Evolutionary conservation across 2,113 vertebrate species (phyloP).

Genomic region (Octodon degus): DNA sequence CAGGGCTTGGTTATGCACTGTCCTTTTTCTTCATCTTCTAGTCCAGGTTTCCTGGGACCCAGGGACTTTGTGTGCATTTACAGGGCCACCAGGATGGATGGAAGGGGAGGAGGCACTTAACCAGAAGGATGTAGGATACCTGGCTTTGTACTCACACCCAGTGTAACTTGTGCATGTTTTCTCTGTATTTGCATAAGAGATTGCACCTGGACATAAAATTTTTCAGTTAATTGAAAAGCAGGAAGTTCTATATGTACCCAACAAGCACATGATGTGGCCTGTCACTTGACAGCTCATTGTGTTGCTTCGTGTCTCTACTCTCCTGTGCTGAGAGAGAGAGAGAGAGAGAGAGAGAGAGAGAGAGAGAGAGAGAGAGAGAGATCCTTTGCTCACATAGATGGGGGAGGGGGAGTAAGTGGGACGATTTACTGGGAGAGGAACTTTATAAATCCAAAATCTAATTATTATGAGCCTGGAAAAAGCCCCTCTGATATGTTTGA

Average conservation of each 20-base stretch:
- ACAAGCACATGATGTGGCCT: neutral
- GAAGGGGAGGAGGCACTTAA: neutral
- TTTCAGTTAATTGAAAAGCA: neutral
- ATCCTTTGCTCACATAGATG: neutral
- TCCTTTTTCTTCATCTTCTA: neutral
- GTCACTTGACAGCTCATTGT: neutral
- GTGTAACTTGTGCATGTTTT: neutral
- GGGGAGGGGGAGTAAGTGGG: neutral
- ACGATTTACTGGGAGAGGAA: slow-evolving; percentile 3
- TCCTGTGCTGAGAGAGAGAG: neutral
- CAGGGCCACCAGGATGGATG: rapidly evolving
- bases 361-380: neutral
- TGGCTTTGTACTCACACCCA: neutral
- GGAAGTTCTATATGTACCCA: neutral
- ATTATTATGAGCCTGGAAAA: slow-evolving; percentile 34
- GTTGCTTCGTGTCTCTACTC: neutral
- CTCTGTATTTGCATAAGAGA: neutral
- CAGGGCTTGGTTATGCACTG: rapidly evolving
- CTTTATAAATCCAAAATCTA: slow-evolving; percentile 56
- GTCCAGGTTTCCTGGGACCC: neutral
- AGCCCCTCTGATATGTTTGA: neutral
- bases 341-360: neutral
- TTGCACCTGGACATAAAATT: neutral
- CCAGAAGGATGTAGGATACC: neutral
- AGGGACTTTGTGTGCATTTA: neutral